phyloP scores from a whole-genome alignment of 2,797 vertebrate genomes.

The Caiman crocodilus region DNA sequence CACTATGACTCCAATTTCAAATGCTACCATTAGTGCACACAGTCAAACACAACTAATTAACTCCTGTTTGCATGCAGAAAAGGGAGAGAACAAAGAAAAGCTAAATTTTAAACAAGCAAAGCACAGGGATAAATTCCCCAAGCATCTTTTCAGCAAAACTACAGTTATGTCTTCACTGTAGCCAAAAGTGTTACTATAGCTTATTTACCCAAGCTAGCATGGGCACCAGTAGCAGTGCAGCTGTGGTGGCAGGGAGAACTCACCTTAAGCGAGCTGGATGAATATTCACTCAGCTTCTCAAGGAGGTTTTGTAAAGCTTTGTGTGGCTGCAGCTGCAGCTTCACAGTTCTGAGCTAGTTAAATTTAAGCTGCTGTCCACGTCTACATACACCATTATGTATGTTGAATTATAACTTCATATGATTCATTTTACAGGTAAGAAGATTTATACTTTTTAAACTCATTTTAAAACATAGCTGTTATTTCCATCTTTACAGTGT shows the following conservation, averaged over 20 bases:
- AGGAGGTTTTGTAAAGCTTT: too few relatives aligned
- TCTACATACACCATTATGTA: background rate
- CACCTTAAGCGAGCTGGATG: too few relatives aligned
- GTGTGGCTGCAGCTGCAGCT: too few relatives aligned
- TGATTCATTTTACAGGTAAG: background rate
- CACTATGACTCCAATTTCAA: background rate
- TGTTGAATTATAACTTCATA: background rate
- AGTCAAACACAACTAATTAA: background rate
- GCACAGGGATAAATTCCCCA: background rate
- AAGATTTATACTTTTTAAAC: background rate
- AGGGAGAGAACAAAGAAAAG: background rate
- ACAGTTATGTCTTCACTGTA: background rate
- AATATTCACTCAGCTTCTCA: too few relatives aligned
- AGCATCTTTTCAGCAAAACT: background rate
- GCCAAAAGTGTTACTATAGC: too few relatives aligned
- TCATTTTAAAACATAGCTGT: background rate
- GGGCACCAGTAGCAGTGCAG: too few relatives aligned
- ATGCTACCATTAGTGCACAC: background rate
- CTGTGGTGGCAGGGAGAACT: too few relatives aligned
- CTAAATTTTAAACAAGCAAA: background rate
- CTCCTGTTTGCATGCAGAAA: background rate
- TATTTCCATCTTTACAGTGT: background rate
- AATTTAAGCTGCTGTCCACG: too few relatives aligned
- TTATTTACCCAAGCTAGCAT: too few relatives aligned
- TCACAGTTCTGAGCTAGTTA: too few relatives aligned